Conservation (phyloP, 2,797 vertebrate species). For the Erethizon dorsatum region DNA sequence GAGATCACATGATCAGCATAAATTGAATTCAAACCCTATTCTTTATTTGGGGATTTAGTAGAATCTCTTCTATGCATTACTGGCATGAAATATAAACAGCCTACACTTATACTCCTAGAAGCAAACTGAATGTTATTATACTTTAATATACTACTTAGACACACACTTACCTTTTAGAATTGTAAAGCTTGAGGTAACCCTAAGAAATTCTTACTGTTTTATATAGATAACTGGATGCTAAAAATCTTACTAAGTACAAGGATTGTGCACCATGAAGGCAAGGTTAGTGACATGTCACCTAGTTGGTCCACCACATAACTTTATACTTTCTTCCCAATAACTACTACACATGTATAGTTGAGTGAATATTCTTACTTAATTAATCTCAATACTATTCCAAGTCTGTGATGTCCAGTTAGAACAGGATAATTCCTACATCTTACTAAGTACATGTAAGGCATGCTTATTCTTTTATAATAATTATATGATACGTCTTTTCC, state of each 20-base stretch:
- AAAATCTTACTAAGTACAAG: neutral
- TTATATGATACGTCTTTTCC: too few relatives aligned
- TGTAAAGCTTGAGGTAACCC: neutral
- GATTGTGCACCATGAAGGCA: neutral
- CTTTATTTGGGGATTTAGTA: neutral
- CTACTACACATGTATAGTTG: neutral
- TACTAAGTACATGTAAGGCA: neutral
- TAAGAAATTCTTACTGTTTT: neutral
- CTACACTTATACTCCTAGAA: neutral
- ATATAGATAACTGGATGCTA: neutral
- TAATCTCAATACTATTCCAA: neutral
- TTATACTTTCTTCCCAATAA: neutral
- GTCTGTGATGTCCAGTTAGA: neutral
- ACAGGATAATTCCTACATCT: neutral
- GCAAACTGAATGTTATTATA: neutral
- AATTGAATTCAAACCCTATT: neutral
- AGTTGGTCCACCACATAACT: neutral
- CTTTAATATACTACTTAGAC: neutral
- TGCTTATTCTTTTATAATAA: neutral
- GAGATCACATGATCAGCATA: neutral
- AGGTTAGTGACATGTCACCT: neutral
- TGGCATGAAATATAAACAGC: neutral
- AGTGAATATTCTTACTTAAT: neutral
- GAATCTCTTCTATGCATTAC: neutral
- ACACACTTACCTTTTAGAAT: neutral